Evolutionary conservation across 1,140 invertebrate species (phyloP).

Genomic region (Lordiphosa mommai): DNA sequence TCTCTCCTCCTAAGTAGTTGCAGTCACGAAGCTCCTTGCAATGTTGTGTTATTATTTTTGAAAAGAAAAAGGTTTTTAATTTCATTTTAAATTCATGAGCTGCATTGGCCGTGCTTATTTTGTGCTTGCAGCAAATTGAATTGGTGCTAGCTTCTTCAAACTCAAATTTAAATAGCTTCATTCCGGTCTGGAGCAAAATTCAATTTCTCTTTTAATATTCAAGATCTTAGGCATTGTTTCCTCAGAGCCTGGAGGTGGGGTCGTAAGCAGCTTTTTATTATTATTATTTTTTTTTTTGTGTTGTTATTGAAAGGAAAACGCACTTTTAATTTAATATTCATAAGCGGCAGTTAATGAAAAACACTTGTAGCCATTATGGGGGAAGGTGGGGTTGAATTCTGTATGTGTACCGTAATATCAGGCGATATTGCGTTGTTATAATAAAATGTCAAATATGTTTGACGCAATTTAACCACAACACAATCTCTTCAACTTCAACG

Average conservation of each 20-base stretch:
- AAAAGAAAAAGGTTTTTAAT: conserved; percentile 34
- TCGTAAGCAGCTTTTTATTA: conserved; percentile 36
- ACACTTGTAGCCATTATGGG: conserved; percentile 59
- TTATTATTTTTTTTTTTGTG: neutral
- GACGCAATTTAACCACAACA: conserved; percentile 74
- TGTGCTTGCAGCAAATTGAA: conserved; percentile 30
- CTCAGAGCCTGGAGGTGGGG: neutral
- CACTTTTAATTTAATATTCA: conserved; percentile 74
- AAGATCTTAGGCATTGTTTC: conserved; percentile 43
- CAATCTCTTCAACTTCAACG: conserved; percentile 41
- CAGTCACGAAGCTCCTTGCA: conserved; percentile 20
- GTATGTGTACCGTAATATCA: conserved; percentile 15
- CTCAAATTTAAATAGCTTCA: conserved; percentile 44
- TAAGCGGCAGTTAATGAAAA: conserved; percentile 76
- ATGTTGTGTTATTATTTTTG: conserved; percentile 6
- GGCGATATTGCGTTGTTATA: conserved; percentile 47
- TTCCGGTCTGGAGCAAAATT: conserved; percentile 55
- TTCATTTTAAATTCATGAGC: conserved; percentile 70
- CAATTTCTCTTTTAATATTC: conserved; percentile 59
- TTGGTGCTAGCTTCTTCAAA: neutral
- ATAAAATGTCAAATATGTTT: conserved; percentile 78
- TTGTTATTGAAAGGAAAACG: conserved; percentile 17
- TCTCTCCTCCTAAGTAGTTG: conserved; percentile 3
- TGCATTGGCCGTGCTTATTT: conserved; percentile 30
- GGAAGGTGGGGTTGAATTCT: neutral